Conservation (phyloP, 2,113 vertebrate genomes). For the Trinectes maculatus region DNA sequence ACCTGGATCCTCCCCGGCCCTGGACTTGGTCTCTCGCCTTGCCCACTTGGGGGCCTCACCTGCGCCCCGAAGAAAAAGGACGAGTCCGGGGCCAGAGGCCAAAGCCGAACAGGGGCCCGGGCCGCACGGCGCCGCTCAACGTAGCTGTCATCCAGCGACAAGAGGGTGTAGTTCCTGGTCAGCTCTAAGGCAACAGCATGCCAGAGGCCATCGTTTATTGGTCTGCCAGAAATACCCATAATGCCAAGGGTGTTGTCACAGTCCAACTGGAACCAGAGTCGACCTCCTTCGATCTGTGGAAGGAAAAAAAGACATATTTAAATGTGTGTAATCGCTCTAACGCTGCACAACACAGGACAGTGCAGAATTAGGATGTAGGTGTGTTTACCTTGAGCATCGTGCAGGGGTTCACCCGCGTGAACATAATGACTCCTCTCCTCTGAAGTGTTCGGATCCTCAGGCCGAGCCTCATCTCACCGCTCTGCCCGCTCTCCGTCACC, state of each 20-base stretch:
- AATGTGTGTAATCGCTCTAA: background rate
- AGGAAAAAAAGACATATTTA: background rate
- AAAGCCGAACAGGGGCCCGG: constrained; percentile 88
- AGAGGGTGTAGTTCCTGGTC: constrained; percentile 92
- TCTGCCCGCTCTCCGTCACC: constrained; percentile 87
- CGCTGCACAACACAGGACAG: background rate
- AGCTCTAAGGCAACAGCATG: constrained; percentile 93
- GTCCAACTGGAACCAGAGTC: constrained; percentile 96
- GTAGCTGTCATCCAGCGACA: constrained; percentile 93
- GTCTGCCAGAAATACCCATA: constrained; percentile 92
- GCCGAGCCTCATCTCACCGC: constrained; percentile 89
- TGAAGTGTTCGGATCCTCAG: constrained; percentile 93
- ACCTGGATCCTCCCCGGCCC: constrained; percentile 82
- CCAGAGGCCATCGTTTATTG: constrained; percentile 94
- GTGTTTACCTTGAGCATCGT: constrained; percentile 92
- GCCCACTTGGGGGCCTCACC: constrained; percentile 84
- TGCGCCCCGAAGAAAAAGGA: constrained; percentile 93
- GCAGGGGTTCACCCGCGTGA: constrained; percentile 92
- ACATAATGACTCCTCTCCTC: constrained; percentile 96
- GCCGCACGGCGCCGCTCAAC: constrained; percentile 88
- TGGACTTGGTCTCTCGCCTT: constrained; percentile 70
- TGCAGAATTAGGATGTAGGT: background rate
- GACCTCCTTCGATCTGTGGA: constrained; percentile 89
- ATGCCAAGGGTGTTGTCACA: constrained; percentile 92
- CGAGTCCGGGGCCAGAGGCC: constrained; percentile 86